Base-by-base conservation (phyloP, 1,140 invertebrate species). In the Heliconius congener region DNA sequence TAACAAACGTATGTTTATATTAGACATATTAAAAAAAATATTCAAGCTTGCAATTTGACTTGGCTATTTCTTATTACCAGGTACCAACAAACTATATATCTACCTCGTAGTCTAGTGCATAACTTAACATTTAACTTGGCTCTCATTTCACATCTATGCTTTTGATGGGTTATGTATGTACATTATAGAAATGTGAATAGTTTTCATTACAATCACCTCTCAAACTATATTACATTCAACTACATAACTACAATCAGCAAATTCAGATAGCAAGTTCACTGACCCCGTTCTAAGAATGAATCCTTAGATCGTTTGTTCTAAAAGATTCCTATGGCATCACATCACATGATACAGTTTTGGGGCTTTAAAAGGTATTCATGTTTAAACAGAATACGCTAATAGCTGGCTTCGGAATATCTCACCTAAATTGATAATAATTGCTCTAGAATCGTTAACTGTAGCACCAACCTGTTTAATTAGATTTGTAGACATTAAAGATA, bases 381-480 rank as follows among this genome's bases (percentile, higher is more conserved):
- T 85, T 92, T 91, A 90, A 88, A 86, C 76, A 81, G 82, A 80
- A 71, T 81, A 71, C 78, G 87, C 85, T 92, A 92, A 93, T 92
- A 75, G 81, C 74, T 81, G 71, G 74, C 78, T 81, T 76, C 84
- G 78, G 85, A 87, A 86, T 84, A 84, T 90, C 83, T 83, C 87
- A 84, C 87, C 83, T 85, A 80, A 83, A 84, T 88, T 87, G 85
- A 83, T 93, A 66, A 66, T 66, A 92, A 94, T 94, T 94, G 88
- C 85, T 90, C 83, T 73, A 86, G 78, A 82, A 86, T 83, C 87
- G 90, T 89, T 93, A 92, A 94, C 92, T 94, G 87, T 77, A 81
- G 76, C 80, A 80, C 79, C 74, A 72, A 77, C 79, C 82, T 16
- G 42, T 46, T 13, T 46, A 46, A 46, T 34, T 34, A 34, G 34